Conservation (phyloP, 2,113 vertebrate genomes). For the Xiphophorus hellerii region DNA sequence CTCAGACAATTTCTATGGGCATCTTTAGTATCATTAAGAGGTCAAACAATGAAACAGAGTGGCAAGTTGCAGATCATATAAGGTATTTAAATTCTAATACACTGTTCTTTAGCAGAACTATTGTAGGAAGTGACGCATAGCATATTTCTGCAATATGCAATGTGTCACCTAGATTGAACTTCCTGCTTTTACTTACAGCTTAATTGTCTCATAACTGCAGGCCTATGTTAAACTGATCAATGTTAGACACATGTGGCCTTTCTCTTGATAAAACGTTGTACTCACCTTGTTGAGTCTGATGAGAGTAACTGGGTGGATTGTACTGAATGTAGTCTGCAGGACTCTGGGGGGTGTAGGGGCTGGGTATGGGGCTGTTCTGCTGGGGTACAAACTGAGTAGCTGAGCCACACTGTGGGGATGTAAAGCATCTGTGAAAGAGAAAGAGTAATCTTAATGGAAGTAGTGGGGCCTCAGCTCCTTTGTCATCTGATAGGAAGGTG, state of each 20-base stretch:
- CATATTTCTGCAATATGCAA: not conserved
- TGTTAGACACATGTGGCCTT: not conserved
- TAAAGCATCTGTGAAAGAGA: constrained; percentile 86
- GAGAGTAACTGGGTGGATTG: constrained; percentile 91
- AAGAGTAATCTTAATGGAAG: constrained; percentile 19
- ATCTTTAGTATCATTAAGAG: too few species aligned
- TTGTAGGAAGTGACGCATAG: not conserved
- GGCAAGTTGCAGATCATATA: not conserved
- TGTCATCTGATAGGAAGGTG: not conserved
- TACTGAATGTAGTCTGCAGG: constrained; percentile 96
- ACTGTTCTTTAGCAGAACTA: not conserved
- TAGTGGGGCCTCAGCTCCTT: constrained; percentile 4
- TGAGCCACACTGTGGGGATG: constrained; percentile 91
- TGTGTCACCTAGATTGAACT: not conserved
- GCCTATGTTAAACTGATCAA: not conserved
- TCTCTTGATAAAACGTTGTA: constrained; percentile 2
- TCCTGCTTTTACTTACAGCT: not conserved
- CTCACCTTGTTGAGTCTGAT: constrained; percentile 93
- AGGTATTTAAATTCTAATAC: not conserved
- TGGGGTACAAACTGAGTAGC: constrained; percentile 91
- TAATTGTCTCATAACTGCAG: not conserved
- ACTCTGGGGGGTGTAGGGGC: constrained; percentile 97
- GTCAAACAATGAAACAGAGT: not conserved
- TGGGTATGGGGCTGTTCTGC: constrained; percentile 97
- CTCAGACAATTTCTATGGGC: too few species aligned